These are phyloP conservation scores for Pogoniulus pusillus DNA, from an alignment of 2,797 vertebrate genomes.

Conservation along the genomic window DNA sequence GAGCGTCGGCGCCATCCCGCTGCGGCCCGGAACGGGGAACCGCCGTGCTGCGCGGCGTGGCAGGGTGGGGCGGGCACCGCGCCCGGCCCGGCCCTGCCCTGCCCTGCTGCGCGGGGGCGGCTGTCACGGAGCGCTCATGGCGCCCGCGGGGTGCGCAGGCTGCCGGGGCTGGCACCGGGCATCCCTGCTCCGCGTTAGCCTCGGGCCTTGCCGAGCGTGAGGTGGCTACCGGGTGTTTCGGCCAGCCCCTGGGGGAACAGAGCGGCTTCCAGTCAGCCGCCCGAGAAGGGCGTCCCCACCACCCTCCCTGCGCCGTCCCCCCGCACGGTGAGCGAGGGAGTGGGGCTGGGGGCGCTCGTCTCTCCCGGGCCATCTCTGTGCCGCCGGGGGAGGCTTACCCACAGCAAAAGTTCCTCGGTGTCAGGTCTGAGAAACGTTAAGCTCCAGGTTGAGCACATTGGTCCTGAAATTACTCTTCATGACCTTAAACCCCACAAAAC, in stretches of 20 bases:
- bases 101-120: neutral
- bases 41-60: neutral
- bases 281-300: neutral
- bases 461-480: neutral
- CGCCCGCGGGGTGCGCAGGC: neutral
- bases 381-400: rapidly evolving
- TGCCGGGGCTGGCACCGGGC: neutral
- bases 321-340: neutral
- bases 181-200: neutral
- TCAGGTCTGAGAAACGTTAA: rapidly evolving
- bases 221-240: neutral
- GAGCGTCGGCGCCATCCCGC: conserved; percentile 17
- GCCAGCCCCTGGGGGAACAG: too few relatives aligned
- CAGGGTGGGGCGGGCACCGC: neutral
- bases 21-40: neutral
- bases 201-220: neutral
- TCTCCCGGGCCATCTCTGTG: rapidly evolving
- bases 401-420: rapidly evolving
- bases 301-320: neutral
- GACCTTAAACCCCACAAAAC: too few relatives aligned
- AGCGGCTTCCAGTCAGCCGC: neutral
- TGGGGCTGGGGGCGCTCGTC: rapidly evolving
- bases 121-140: neutral
- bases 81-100: too few relatives aligned
- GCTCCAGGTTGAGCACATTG: too few relatives aligned